phyloP scores from a whole-genome alignment of 2,797 vertebrate genomes.

The Nasua narica region DNA sequence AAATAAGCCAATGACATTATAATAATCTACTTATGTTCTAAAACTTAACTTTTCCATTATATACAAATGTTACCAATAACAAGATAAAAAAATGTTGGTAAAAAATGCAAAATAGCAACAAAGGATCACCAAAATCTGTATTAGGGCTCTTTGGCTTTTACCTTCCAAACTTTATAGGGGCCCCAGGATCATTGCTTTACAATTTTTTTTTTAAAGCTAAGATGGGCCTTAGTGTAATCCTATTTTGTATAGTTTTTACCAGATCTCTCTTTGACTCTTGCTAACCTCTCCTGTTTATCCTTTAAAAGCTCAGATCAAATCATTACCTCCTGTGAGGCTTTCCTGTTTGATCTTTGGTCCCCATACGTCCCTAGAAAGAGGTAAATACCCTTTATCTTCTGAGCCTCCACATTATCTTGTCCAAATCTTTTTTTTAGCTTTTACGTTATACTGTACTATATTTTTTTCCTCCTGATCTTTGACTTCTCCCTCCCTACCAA shows the following conservation, averaged over 20 bases:
- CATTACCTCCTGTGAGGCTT: neutral
- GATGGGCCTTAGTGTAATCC: neutral
- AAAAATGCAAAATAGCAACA: neutral
- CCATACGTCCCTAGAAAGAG: neutral
- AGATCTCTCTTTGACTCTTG: neutral
- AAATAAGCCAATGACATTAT: neutral
- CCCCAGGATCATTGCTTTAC: neutral
- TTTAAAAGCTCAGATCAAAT: neutral
- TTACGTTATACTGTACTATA: neutral
- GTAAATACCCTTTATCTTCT: neutral
- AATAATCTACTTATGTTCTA: neutral
- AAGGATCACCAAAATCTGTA: neutral
- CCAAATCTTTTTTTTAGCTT: neutral
- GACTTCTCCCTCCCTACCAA: neutral
- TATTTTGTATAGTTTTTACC: neutral
- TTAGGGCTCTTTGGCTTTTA: neutral
- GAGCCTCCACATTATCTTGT: neutral
- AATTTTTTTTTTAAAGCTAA: neutral
- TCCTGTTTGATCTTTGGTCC: neutral
- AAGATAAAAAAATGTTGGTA: neutral
- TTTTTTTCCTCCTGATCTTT: neutral
- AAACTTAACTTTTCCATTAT: neutral
- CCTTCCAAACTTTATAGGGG: neutral
- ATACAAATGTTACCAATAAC: neutral
- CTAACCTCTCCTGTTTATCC: neutral